Base-by-base conservation (phyloP, 2,113 vertebrate species). In the Acinonyx jubatus region DNA sequence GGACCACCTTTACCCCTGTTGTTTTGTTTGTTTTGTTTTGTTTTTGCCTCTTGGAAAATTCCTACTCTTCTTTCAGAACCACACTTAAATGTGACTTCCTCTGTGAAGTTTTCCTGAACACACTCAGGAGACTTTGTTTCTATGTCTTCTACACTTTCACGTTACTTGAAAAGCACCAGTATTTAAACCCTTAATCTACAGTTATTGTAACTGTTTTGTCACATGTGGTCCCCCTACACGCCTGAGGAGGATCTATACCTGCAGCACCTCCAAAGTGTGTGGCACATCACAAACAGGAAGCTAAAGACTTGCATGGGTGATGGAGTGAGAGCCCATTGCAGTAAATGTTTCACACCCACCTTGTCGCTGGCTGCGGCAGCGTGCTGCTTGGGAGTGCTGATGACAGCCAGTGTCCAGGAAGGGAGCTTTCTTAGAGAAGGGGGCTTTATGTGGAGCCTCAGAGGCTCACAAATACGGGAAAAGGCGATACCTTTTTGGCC, bases 21-120 rank as follows among this genome's bases (percentile, higher is more conserved):
- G 66, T 66, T 52, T 31, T 5, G 36, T 50, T 52, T 7, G n/a
- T 1, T 50, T 50, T 50, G 4, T 52, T 0, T 52, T 16, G n/a
- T 73, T 45, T 31, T 4, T 38, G 0, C 79, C 38, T 91, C 41
- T 68, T 1, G 0, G 50, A 96, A 93, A 96, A 96, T 81, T 81
- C 48, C 57, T 92, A 12, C 36, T 85, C 52, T 96, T 89, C 15
- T 63, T 92, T 95, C 86, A 89, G 50, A 91, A 83, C 19, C 38
- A 82, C 66, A 65, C 21, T 95, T 65, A 74, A 79, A 87, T 36
- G 19, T 79, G 84, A 88, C 45, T 86, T 94, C 16, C 33, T 71
- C 69, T 91, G 50, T 33, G 36, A 95, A 65, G 15, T 12, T 63
- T 80, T 45, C 10, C 16, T 45, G 57, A 89, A 61, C 16, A 57